A percentile compares a stretch with the other conserved stretches of the same genome.
Evolutionary conservation across 2,113 vertebrate species (phyloP).

Genomic region (Embiotoca jacksoni): DNA sequence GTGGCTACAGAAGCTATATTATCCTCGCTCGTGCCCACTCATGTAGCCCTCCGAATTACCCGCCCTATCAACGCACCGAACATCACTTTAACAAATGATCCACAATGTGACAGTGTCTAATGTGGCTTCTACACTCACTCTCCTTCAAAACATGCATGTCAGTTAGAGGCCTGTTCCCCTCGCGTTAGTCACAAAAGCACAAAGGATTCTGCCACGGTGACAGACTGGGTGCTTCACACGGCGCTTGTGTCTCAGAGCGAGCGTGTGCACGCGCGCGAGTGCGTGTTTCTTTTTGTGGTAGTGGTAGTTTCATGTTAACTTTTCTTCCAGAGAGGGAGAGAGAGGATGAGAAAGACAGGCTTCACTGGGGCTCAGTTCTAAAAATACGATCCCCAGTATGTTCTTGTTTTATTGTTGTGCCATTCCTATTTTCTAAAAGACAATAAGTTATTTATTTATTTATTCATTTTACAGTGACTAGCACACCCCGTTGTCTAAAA

Average conservation of each 20-base stretch:
- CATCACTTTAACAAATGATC: conserved; percentile 22
- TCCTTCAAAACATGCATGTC: conserved; percentile 55
- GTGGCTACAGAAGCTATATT: conserved; percentile 12
- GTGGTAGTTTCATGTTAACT: conserved; percentile 64
- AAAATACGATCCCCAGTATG: conserved; percentile 67
- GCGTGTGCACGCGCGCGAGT: conserved; percentile 7
- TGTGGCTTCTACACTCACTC: conserved; percentile 35
- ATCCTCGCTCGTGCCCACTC: conserved; percentile 20
- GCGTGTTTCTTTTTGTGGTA: conserved; percentile 48
- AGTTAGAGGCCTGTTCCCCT: conserved; percentile 44
- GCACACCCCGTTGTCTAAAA: conserved; percentile 55
- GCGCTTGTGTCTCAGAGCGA: conserved; percentile 35
- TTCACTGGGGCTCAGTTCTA: conserved; percentile 58
- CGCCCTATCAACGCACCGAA: conserved; percentile 8
- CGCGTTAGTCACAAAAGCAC: conserved; percentile 63
- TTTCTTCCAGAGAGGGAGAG: conserved; percentile 47
- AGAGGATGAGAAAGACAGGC: conserved; percentile 43
- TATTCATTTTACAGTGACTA: conserved; percentile 63
- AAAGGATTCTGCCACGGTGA: conserved; percentile 62
- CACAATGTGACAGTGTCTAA: conserved; percentile 4
- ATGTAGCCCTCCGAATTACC: conserved; percentile 24
- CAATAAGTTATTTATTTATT: conserved; percentile 61
- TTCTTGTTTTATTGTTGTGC: conserved; percentile 58
- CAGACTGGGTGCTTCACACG: conserved; percentile 60
- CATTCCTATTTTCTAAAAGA: conserved; percentile 55